phyloP scores from a whole-genome alignment of 2,797 vertebrate genomes.

The Ataeniobius toweri region DNA sequence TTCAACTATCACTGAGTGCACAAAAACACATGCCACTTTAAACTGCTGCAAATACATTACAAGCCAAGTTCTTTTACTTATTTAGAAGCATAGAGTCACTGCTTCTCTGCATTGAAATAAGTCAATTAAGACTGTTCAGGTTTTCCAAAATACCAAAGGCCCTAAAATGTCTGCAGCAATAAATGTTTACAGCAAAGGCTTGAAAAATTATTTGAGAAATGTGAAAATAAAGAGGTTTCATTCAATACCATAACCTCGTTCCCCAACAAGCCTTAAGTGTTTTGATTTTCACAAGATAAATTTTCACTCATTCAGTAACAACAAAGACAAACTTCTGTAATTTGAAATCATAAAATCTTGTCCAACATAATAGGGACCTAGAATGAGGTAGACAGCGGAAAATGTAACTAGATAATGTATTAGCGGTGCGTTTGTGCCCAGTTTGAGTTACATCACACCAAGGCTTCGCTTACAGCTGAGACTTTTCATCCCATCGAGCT shows the following conservation, averaged over 20 bases:
- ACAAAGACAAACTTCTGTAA: not conserved
- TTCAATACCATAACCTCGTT: not conserved
- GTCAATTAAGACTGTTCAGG: not conserved
- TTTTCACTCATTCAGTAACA: not conserved
- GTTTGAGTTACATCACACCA: conserved; percentile 38
- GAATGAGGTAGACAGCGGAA: conserved; percentile 25
- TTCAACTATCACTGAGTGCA: too few species aligned
- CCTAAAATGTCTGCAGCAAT: not conserved
- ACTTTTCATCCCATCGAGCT: conserved; percentile 40
- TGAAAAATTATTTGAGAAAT: not conserved
- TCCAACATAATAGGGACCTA: not conserved
- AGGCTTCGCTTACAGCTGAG: conserved; percentile 34
- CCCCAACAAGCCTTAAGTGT: not conserved
- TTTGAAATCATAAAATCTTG: conserved; percentile 12
- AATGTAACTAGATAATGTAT: conserved; percentile 7
- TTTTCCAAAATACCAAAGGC: not conserved
- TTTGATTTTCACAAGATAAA: not conserved
- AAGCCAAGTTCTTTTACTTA: too few species aligned
- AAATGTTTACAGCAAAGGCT: not conserved
- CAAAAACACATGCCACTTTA: too few species aligned
- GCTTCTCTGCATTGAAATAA: not conserved
- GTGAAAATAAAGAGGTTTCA: not conserved
- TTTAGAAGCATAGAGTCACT: too few species aligned
- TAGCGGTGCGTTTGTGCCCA: not conserved
- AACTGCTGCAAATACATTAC: too few species aligned